Conservation (phyloP, 2,113 vertebrate species). For the Haemorhous mexicanus region DNA sequence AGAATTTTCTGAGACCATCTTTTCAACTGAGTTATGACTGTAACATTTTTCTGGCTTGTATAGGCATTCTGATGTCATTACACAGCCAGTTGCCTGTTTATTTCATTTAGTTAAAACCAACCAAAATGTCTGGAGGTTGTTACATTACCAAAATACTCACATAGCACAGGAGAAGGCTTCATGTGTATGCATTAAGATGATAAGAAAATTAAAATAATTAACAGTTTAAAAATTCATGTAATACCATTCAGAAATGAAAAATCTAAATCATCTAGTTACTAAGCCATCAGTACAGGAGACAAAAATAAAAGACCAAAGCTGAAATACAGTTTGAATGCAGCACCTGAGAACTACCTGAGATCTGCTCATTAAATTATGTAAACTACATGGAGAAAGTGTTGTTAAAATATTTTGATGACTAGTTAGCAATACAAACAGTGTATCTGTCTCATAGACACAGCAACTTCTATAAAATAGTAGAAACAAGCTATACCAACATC, state of each 20-base stretch:
- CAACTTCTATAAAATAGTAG: background rate
- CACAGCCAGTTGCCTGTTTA: constrained; percentile 19
- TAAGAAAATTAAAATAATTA: background rate
- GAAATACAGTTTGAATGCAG: background rate
- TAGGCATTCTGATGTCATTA: constrained; percentile 13
- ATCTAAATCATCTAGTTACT: background rate
- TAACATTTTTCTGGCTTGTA: constrained; percentile 58
- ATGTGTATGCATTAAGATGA: background rate
- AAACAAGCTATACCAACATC: background rate
- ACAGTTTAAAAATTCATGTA: background rate
- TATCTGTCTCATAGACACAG: background rate
- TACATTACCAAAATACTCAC: background rate
- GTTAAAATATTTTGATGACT: background rate
- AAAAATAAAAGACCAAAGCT: background rate
- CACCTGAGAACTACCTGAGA: background rate
- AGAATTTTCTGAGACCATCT: constrained; percentile 26
- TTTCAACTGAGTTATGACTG: background rate
- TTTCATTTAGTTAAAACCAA: constrained; percentile 5
- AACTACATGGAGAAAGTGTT: background rate
- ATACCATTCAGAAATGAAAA: background rate
- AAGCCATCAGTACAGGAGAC: background rate
- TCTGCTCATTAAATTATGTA: background rate
- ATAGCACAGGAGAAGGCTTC: background rate
- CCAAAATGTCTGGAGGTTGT: background rate
- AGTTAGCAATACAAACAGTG: background rate